Base-by-base conservation (phyloP, 1,140 invertebrate species). In the Panagrolaimus sp. region DNA sequence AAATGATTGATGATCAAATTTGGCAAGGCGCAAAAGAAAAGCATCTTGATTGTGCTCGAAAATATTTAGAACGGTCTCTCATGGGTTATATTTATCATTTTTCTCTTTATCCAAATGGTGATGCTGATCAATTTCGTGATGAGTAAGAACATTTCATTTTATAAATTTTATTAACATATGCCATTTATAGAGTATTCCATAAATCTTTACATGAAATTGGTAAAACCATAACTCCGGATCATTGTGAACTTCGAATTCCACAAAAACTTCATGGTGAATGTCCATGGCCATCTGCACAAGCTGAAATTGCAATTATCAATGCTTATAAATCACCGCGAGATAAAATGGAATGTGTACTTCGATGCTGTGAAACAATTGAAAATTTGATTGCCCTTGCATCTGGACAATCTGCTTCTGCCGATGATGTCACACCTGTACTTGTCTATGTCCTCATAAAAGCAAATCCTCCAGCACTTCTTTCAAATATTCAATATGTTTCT, bases 261-360 rank as follows among this genome's bases (percentile, higher is more conserved):
- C 73, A 86, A 85, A 87, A 88, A 79, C 91, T 90, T 84, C 87
- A 90, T 81, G 90, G 90, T 77, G 94, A 97, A 78, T 93, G 91
- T 83, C 95, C 95, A 1, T 98, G 93, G 94, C 90, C 92, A n/a
- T 91, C 93, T 75, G 94, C 95, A 46, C 94, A 98, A 85, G 89
- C 90, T 52, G 92, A 94, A 84, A 88, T 98, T n/a, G 87, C 88
- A 63, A 90, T 92, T 74, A 90, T 98, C 79, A 90, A 92, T 74
- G 93, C 92, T 4, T 96, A 94, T 84, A 92, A 94, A 79, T 94
- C 93, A 43, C 92, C 95, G 0, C 85, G 90, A 58, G 95, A 98
- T 84, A 98, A 98, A 86, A 86, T 97, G n/a, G 87, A 89, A 69
- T 92, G 90, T 85, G 89, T 94, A 46, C 87, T 89, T 75, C 88